Evolutionary conservation across 1,140 invertebrate genomes (phyloP).

Genomic region (Diploscapter pachys): DNA sequence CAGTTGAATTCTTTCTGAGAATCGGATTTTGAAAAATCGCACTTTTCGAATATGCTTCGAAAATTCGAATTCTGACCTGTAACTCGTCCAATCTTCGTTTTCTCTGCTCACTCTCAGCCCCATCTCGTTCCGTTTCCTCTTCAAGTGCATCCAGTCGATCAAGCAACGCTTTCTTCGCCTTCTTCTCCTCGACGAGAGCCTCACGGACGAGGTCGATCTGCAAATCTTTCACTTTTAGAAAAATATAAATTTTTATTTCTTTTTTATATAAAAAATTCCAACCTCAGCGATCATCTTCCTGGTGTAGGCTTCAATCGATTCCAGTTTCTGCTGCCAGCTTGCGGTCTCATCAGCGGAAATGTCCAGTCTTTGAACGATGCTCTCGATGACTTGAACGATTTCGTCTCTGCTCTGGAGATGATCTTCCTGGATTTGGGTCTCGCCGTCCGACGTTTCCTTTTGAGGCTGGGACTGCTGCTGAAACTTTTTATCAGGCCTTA

Average conservation of each 20-base stretch:
- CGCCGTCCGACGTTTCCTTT: too few species aligned
- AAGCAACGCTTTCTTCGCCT: conserved; percentile 11
- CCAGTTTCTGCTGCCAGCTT: background rate
- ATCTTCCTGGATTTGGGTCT: too few species aligned
- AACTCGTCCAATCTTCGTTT: conserved; percentile 14
- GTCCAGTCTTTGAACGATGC: too few species aligned
- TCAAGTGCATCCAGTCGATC: conserved; percentile 7
- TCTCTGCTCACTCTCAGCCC: background rate
- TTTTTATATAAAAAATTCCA: background rate
- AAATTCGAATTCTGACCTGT: background rate
- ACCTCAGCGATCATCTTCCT: conserved; percentile 13
- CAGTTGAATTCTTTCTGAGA: conserved; percentile 18
- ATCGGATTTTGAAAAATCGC: background rate
- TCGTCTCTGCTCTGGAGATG: too few species aligned
- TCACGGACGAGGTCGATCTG: conserved; percentile 18
- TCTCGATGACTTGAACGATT: too few species aligned
- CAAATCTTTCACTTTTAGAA: background rate
- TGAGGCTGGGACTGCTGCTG: too few species aligned
- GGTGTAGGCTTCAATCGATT: background rate
- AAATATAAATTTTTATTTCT: too few species aligned
- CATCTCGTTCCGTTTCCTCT: background rate
- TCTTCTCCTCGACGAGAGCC: conserved; percentile 18
- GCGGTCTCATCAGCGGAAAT: too few species aligned
- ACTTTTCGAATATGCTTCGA: too few species aligned
- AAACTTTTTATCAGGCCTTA: too few species aligned